These are phyloP conservation scores for Pipistrellus pygmaeus DNA, from an alignment of 2,797 vertebrate species.

Conservation along the genomic window DNA sequence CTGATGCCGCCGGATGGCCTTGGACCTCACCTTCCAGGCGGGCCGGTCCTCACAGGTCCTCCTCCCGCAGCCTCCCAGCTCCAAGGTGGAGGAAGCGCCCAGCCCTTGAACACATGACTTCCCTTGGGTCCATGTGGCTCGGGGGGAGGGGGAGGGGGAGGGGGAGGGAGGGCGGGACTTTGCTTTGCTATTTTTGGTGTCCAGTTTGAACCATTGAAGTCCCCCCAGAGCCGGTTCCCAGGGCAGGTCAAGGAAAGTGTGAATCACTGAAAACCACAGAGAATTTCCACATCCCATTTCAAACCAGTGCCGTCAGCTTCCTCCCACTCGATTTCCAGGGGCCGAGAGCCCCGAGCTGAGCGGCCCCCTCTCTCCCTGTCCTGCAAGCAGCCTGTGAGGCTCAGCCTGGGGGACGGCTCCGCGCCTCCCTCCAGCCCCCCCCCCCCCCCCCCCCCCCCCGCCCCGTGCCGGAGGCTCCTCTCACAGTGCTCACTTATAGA, in stretches of 20 bases:
- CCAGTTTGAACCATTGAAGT: slow-evolving; percentile 4
- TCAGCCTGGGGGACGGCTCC: not conserved
- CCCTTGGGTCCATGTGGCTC: not conserved
- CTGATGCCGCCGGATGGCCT: not conserved
- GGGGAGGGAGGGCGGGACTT: not conserved
- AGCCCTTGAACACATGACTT: not conserved
- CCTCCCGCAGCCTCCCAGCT: not conserved
- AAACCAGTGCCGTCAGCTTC: not conserved
- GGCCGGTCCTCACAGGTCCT: not conserved
- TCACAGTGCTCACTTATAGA: not conserved
- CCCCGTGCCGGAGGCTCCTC: not conserved
- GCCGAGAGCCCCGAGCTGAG: not conserved
- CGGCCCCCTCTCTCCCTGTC: not conserved
- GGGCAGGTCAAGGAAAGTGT: not conserved
- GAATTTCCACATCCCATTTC: not conserved
- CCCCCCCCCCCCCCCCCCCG: no score
- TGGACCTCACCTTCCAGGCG: not conserved
- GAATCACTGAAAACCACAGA: slow-evolving; percentile 55
- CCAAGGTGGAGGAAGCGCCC: not conserved
- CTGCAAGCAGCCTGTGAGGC: not conserved
- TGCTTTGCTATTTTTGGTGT: not conserved
- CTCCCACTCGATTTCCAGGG: not conserved
- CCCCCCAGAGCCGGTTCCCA: not conserved
- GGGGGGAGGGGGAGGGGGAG: no score
- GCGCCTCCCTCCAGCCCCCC: no score